Percentiles rank a stretch among this genome's conserved stretches.
Conservation (phyloP, 2,113 vertebrate genomes). For the mouse (Mus musculus) region DNA sequence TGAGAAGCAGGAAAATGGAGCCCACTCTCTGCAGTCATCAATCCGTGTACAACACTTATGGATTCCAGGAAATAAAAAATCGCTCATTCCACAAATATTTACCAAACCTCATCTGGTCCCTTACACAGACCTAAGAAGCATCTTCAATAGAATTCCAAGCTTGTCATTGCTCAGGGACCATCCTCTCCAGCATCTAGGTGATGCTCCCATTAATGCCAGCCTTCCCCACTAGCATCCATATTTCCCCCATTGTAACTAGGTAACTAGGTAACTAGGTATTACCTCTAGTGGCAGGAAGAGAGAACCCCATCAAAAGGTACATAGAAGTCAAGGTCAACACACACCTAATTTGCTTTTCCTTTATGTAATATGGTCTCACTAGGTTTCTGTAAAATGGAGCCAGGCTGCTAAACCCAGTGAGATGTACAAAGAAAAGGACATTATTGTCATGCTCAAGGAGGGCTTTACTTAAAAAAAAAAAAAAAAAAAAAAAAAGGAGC, state of each 20-base stretch:
- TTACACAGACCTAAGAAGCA: neutral
- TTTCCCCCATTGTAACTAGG: neutral
- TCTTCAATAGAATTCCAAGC: constrained; percentile 20
- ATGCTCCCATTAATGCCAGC: neutral
- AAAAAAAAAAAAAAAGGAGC: too few species aligned
- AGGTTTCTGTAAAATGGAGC: neutral
- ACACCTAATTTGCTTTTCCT: constrained; percentile 37
- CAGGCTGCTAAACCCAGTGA: neutral
- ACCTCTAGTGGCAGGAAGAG: constrained; percentile 25
- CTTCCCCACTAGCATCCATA: neutral
- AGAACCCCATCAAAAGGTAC: constrained; percentile 49
- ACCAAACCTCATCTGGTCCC: neutral
- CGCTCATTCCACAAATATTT: constrained; percentile 53
- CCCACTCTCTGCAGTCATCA: constrained; percentile 28
- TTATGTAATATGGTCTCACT: constrained; percentile 51
- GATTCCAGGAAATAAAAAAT: neutral
- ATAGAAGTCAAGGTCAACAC: neutral
- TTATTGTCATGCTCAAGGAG: too few species aligned
- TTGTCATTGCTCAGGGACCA: neutral
- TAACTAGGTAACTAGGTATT: neutral
- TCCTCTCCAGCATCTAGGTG: neutral
- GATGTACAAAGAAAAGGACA: neutral
- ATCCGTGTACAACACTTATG: neutral
- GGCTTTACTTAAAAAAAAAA: too few species aligned
- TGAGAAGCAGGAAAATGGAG: constrained; percentile 47